Percentiles rank a stretch among this genome's conserved stretches.
These are phyloP conservation scores for Tympanoctomys barrerae DNA, from an alignment of 2,797 vertebrate species.

Conservation along the genomic window DNA sequence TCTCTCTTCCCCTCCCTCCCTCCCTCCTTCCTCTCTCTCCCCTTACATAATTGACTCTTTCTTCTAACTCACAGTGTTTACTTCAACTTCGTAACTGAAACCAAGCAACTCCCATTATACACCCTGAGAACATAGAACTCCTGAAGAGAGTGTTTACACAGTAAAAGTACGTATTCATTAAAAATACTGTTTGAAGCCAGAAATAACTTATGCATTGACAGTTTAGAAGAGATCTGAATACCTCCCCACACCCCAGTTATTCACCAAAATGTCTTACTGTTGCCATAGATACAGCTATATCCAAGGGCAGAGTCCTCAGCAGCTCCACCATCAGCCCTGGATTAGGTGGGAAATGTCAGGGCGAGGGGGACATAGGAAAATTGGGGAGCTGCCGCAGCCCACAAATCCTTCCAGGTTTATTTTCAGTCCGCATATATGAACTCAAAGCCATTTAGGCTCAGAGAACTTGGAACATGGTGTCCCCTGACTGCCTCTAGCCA, in stretches of 20 bases:
- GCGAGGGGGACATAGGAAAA: not conserved
- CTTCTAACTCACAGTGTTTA: constrained; percentile 70
- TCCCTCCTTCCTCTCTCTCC: constrained; percentile 3
- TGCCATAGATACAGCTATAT: constrained; percentile 84
- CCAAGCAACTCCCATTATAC: constrained; percentile 21
- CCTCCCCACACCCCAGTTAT: constrained; percentile 73
- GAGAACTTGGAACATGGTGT: not conserved
- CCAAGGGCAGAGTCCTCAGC: constrained; percentile 74
- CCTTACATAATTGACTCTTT: constrained; percentile 40
- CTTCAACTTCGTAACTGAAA: constrained; percentile 54
- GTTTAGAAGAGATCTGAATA: constrained; percentile 77
- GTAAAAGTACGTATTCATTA: constrained; percentile 66
- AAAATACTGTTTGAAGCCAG: constrained; percentile 66
- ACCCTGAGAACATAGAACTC: constrained; percentile 37
- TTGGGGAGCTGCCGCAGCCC: not conserved
- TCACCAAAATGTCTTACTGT: constrained; percentile 80
- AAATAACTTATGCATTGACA: constrained; percentile 69
- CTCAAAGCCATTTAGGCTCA: not conserved
- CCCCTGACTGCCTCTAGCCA: accelerated
- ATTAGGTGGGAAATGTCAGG: accelerated
- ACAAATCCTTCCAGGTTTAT: not conserved
- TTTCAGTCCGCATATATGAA: constrained; percentile 4
- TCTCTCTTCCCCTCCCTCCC: too few species aligned
- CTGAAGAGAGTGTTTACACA: constrained; percentile 69
- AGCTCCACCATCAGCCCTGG: constrained; percentile 34